These are phyloP conservation scores for Apeira syringaria DNA, from an alignment of 2,888 invertebrate genomes.

Conservation along the genomic window DNA sequence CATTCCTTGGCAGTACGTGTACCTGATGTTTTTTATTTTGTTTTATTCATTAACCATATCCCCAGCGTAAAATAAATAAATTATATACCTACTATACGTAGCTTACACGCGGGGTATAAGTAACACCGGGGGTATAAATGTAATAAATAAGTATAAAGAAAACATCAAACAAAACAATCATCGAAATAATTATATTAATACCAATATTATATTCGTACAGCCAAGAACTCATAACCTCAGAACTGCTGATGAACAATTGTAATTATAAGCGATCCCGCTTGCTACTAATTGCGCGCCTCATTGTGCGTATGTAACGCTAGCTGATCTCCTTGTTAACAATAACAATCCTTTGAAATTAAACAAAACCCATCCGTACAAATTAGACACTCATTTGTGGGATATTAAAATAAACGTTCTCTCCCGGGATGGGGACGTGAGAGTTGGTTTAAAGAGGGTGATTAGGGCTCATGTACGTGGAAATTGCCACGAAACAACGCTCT, in stretches of 20 bases:
- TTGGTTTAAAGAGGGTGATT: constrained; percentile 70
- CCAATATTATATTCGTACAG: no score
- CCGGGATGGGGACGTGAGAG: constrained; percentile 57
- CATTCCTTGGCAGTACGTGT: no score
- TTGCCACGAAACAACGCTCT: constrained; percentile 54
- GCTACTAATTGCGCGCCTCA: constrained; percentile 23
- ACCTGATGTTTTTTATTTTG: no score
- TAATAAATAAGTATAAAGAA: no score
- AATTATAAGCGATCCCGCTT: constrained; percentile 13
- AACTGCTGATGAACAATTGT: constrained; percentile 9
- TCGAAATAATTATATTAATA: neutral
- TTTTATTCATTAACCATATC: no score
- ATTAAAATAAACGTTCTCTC: constrained; percentile 73
- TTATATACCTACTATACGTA: no score
- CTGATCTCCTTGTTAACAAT: constrained; percentile 37
- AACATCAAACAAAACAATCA: neutral
- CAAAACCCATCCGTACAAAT: constrained; percentile 67
- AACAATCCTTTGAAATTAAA: constrained; percentile 64
- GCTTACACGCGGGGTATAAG: no score
- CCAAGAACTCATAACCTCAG: constrained; percentile 1
- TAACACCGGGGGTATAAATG: no score
- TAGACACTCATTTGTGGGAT: constrained; percentile 71
- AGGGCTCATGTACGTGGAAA: constrained; percentile 61
- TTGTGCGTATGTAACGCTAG: constrained; percentile 28
- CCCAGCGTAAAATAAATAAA: no score